Base-by-base conservation (phyloP, 2,888 invertebrate species). In the Spodoptera picta region DNA sequence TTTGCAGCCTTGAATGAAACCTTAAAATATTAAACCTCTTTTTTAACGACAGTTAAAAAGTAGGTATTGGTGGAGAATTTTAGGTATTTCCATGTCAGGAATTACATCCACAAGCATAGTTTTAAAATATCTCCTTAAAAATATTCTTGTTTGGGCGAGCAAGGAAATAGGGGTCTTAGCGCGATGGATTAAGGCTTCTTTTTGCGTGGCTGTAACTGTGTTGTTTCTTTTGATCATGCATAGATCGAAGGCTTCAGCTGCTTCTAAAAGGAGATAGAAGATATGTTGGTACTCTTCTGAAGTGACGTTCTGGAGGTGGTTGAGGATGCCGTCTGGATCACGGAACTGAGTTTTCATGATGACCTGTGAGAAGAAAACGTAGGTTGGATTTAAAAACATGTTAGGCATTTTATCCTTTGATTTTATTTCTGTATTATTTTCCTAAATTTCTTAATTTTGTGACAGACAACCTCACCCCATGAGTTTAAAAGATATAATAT, bases 261-360 rank as follows among this genome's bases (percentile, higher is more conserved):
- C 97, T 78, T 97, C 96, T 54, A 97, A 87, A 60, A 98, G 94
- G 44, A 96, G 93, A 73, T 96, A 95, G 85, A 97, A 95, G 58
- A 97, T 95, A 71, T 95, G 91, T 54, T 95, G 89, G 69, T 90
- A 83, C 64, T 93, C 91, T 23, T 89, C 87, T 1, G 91, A 77
- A 1, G 95, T 93, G 0, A 96, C 95, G 86, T 97, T 96, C 76
- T 97, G 96, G 11, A 98, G 95, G 36, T 96, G 97, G 86, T 97
- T 98, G 5, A 98, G 93, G 60, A 98, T 96, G 43, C 98, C 98
- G 83, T 97, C 97, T 0, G 98, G 97, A 84, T 98, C 97, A 62
- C 97, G 95, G 85, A 97, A 97, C 78, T 98, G 98, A 9, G 97
- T 97, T 89, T 97, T 97, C 95, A 97, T 97, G 19, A 97, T 96